Base-by-base conservation (phyloP, 2,888 invertebrate genomes). In the Synanthedon andrenaeformis region DNA sequence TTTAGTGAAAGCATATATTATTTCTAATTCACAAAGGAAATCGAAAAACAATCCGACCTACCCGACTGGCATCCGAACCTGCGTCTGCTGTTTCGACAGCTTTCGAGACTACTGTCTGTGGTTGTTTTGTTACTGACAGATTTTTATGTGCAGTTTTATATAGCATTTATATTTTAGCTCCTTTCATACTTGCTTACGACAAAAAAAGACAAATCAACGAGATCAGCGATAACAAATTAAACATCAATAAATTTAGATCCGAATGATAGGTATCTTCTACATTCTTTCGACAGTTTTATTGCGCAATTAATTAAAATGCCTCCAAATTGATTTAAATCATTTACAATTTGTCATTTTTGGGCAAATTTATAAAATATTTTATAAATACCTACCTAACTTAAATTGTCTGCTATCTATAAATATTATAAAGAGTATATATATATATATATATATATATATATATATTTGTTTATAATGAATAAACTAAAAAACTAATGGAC, bases 211-310 rank as follows among this genome's bases (percentile, higher is more conserved):
- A 35, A 35, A 35, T 35, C 35, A 10, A 35, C 35, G 45, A 13
- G 45, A 45, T 45, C 45, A 13, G 14, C n/a, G 45, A 45, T 51
- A 54, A 52, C 60, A 62, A 56, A 59, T 58, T 58, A 63, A 63
- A 61, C 49, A 51, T 53, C 17, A 55, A 58, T 61, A 59, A 63
- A 64, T 63, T 60, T 12, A 58, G 52, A 53, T 53, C 54, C 57
- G 53, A 45, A 45, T 45, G 13, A 45, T 45, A n/a, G n/a, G n/a
- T n/a, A 45, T 13, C 45, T 45, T 45, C 45, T n/a, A 45, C 14
- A 45, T 45, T 45, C 14, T 45, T 45, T 14, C n/a, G 45, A 45
- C 45, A 45, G 45, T n/a, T 45, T 45, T 45, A 45, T 45, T 45
- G 45, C 45, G 13, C 45, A 45, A 45, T 45, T 53, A 53, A 53